Percentiles rank a stretch among this genome's conserved stretches.
phyloP scores from a whole-genome alignment of 2,797 vertebrate species.

The Macroramphosus scolopax region DNA sequence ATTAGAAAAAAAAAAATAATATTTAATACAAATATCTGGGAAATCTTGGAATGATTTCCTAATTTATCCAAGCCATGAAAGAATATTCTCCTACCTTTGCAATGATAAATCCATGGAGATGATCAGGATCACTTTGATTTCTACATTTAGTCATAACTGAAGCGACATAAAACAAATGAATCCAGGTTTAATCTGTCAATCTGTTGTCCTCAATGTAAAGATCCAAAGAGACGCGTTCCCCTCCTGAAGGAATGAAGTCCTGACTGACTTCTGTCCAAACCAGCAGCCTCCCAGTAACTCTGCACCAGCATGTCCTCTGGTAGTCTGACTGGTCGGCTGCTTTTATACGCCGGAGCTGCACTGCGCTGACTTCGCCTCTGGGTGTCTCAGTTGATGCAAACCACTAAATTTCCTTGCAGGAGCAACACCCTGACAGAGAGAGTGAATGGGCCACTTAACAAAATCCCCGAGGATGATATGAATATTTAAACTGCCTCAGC shows the following conservation, averaged over 20 bases:
- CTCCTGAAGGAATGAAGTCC: too few relatives aligned
- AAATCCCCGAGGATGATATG: background rate
- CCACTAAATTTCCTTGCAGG: slow-evolving; percentile 15
- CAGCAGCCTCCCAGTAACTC: slow-evolving; percentile 24
- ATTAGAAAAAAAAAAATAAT: too few relatives aligned
- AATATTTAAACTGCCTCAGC: slow-evolving; percentile 32
- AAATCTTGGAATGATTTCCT: too few relatives aligned
- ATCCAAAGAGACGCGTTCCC: background rate
- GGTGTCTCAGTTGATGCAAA: slow-evolving; percentile 46
- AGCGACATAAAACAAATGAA: background rate
- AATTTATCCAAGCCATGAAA: too few relatives aligned
- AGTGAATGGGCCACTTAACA: slow-evolving; percentile 2
- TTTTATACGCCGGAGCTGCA: slow-evolving; percentile 62
- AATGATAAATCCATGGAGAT: slow-evolving; percentile 41
- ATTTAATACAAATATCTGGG: too few relatives aligned
- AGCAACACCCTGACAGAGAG: background rate
- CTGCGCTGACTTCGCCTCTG: slow-evolving; percentile 27
- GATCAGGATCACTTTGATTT: slow-evolving; percentile 7
- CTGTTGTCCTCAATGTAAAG: background rate
- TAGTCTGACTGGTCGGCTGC: background rate
- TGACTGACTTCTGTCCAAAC: slow-evolving; percentile 16
- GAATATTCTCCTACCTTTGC: slow-evolving; percentile 38
- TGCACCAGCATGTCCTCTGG: slow-evolving; percentile 37
- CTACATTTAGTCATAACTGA: slow-evolving; percentile 19
- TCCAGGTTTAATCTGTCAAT: slow-evolving; percentile 12